A percentile compares a stretch with the other conserved stretches of the same genome.
Evolutionary conservation across 2,113 vertebrate genomes (phyloP).

Genomic region (Condylura cristata): DNA sequence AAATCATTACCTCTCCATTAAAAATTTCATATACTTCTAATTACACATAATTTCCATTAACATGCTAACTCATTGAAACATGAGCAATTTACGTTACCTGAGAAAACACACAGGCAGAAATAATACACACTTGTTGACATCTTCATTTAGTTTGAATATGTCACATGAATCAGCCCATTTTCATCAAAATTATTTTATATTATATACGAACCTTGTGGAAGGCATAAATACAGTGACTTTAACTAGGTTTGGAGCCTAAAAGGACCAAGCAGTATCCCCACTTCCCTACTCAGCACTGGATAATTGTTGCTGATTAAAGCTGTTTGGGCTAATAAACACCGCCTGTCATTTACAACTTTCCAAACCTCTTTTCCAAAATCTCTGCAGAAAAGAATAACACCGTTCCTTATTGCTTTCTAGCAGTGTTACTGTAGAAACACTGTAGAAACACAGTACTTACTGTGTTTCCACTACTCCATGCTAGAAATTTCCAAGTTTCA

Average conservation of each 20-base stretch:
- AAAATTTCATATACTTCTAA: not conserved
- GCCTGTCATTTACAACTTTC: not conserved
- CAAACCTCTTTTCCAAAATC: not conserved
- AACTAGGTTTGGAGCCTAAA: not conserved
- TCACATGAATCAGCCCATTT: not conserved
- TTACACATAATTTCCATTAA: not conserved
- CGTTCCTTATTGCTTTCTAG: not conserved
- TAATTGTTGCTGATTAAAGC: not conserved
- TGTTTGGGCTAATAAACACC: not conserved
- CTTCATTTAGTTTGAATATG: not conserved
- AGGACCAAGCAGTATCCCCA: not conserved
- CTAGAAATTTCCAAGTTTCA: not conserved
- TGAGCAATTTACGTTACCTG: not conserved
- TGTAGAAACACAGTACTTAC: not conserved
- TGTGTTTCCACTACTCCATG: not conserved
- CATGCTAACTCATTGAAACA: not conserved
- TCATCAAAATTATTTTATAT: slow-evolving; percentile 13
- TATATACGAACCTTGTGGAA: not conserved
- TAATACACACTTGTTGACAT: not conserved
- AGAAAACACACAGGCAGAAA: not conserved
- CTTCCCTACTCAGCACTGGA: not conserved
- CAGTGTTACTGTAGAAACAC: too few species aligned
- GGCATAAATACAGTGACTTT: not conserved
- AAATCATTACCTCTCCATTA: slow-evolving; percentile 8
- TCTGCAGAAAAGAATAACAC: not conserved